Evolutionary conservation across 2,797 vertebrate species (phyloP).

Genomic region (Podargus strigoides): DNA sequence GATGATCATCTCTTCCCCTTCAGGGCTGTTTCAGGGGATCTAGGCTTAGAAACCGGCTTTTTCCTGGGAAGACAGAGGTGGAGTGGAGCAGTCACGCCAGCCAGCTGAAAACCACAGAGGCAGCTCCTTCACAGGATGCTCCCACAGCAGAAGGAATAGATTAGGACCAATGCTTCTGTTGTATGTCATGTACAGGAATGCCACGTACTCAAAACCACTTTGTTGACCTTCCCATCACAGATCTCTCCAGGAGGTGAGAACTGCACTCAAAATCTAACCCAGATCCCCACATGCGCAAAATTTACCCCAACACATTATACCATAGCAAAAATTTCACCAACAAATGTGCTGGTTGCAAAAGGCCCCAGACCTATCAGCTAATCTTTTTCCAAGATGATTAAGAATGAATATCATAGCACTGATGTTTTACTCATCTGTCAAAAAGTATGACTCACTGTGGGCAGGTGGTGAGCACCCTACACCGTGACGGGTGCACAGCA

Average conservation of each 20-base stretch:
- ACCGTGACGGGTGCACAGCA: not conserved
- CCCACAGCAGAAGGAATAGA: not conserved
- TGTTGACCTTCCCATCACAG: not conserved
- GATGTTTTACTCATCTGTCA: not conserved
- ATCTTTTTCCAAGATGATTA: not conserved
- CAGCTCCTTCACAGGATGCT: not conserved
- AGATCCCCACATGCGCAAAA: not conserved
- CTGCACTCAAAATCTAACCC: not conserved
- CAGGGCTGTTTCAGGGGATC: fast-evolving
- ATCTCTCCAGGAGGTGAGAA: not conserved
- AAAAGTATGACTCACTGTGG: not conserved
- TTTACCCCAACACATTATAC: not conserved
- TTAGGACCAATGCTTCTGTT: not conserved
- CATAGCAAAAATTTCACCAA: not conserved
- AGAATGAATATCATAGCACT: not conserved
- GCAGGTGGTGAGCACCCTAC: not conserved
- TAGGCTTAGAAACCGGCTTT: not conserved
- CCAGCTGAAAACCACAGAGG: not conserved
- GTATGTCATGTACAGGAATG: not conserved
- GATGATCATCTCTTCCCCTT: not conserved
- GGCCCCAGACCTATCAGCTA: not conserved
- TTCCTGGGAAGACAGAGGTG: not conserved
- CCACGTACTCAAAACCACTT: fast-evolving
- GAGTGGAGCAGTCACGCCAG: not conserved
- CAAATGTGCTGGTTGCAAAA: not conserved